Conservation (phyloP, 2,797 vertebrate genomes). For the Glyptemys insculpta region DNA sequence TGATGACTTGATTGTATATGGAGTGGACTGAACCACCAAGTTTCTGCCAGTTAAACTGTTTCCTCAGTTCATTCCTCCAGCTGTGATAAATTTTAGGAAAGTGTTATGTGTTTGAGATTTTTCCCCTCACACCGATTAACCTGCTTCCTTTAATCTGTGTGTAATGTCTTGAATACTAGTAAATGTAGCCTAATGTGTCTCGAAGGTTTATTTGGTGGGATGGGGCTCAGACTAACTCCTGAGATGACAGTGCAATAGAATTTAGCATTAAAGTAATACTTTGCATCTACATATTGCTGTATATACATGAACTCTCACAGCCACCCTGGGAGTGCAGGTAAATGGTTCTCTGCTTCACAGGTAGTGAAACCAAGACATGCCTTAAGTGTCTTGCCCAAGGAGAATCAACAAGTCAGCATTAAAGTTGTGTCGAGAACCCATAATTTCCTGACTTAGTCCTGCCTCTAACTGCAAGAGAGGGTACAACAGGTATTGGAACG, state of each 20-base stretch:
- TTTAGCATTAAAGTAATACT: accelerated
- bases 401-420: background rate
- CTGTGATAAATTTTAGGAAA: background rate
- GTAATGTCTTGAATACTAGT: background rate
- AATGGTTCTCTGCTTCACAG: background rate
- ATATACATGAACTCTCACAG: accelerated
- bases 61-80: no score
- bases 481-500: no score
- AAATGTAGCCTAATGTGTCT: background rate
- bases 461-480: background rate
- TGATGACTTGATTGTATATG: no score
- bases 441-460: background rate
- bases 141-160: background rate
- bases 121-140: background rate
- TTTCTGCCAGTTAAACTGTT: background rate
- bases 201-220: background rate
- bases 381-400: background rate
- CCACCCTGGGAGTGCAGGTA: background rate
- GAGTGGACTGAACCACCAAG: background rate
- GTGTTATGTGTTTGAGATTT: background rate
- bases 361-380: background rate
- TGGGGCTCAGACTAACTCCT: background rate
- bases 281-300: no score
- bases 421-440: no score
- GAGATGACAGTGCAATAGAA: accelerated